Conservation (phyloP, 2,113 vertebrate species). For the Cinclus mexicanus region DNA sequence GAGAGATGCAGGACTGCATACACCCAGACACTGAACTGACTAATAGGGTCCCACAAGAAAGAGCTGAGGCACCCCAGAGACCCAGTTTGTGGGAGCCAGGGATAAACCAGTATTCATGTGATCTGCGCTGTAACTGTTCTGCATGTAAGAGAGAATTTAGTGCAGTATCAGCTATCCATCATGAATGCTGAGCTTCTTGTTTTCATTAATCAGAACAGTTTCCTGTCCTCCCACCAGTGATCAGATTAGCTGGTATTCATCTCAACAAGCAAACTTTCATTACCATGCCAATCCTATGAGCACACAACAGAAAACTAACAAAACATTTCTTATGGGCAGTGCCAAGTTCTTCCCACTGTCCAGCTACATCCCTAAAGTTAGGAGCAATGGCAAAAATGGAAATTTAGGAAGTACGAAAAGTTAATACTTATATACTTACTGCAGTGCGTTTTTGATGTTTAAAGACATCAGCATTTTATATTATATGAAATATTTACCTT, state of each 20-base stretch:
- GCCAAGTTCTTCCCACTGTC: not conserved
- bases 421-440: not conserved
- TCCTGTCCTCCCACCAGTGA: not conserved
- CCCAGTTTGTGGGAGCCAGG: not conserved
- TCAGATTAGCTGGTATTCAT: not conserved
- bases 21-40: not conserved
- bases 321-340: not conserved
- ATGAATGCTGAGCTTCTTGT: not conserved
- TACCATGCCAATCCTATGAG: not conserved
- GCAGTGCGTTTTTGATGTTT: not conserved
- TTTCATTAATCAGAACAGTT: not conserved
- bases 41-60: not conserved
- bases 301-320: not conserved
- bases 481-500: not conserved
- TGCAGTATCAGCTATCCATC: not conserved
- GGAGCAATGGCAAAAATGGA: not conserved
- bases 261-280: not conserved
- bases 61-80: not conserved
- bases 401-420: not conserved
- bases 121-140: not conserved
- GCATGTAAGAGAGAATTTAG: not conserved
- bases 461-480: not conserved
- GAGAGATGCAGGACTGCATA: not conserved
- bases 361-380: not conserved
- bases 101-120: not conserved